Evolutionary conservation across 2,888 invertebrate genomes (phyloP).

Genomic region (Calliopum simillimum): DNA sequence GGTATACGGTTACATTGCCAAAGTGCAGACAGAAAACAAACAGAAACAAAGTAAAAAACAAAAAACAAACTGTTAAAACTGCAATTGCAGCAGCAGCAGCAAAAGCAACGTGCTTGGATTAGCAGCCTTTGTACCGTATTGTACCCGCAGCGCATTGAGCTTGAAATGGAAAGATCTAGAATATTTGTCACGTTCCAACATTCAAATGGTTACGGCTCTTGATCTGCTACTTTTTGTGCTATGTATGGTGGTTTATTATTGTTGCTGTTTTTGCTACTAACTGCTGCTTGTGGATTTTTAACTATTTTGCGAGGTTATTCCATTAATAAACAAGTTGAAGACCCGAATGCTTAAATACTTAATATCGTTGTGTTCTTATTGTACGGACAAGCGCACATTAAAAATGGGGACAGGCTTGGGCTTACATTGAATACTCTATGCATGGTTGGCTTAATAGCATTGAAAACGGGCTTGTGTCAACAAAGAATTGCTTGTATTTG

Average conservation of each 20-base stretch:
- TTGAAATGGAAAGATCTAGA: conserved; percentile 40
- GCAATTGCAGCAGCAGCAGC: conserved; percentile 14
- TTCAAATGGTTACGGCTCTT: conserved; percentile 35
- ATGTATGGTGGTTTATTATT: not conserved
- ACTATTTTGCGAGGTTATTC: not conserved
- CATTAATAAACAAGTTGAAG: not conserved
- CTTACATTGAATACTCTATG: not conserved
- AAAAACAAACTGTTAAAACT: not conserved
- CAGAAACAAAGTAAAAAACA: not conserved
- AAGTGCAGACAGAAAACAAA: conserved; percentile 7
- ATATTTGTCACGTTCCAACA: conserved; percentile 49
- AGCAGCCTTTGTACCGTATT: not conserved
- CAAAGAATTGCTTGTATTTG: too few species aligned
- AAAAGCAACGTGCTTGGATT: conserved; percentile 18
- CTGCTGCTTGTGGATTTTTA: not conserved
- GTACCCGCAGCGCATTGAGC: not conserved
- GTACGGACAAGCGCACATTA: not conserved
- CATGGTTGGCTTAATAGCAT: too few species aligned
- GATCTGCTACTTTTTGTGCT: conserved; percentile 6
- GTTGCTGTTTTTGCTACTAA: not conserved
- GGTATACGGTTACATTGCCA: conserved; percentile 26
- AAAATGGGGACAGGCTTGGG: not conserved
- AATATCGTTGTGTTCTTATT: not conserved
- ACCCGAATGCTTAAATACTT: not conserved
- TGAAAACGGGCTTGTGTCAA: too few species aligned